Percentiles rank a stretch among this genome's conserved stretches.
phyloP scores from a whole-genome alignment of 1,140 invertebrate genomes.

The Pseudoatta argentina region DNA sequence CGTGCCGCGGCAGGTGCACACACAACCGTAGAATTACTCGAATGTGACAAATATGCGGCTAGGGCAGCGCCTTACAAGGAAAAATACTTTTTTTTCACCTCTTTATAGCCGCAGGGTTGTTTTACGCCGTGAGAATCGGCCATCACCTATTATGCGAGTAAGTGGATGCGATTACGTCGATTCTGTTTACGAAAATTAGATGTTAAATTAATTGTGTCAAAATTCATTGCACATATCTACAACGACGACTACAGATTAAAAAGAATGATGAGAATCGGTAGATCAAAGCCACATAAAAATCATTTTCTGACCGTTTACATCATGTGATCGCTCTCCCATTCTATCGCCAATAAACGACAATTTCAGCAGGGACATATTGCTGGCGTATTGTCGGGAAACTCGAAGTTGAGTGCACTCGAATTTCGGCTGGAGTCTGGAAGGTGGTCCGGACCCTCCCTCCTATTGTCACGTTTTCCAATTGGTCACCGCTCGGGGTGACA shows the following conservation, averaged over 20 bases:
- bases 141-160: slow-evolving; percentile 5
- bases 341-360: slow-evolving; percentile 80
- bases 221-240: not conserved
- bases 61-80: slow-evolving; percentile 60
- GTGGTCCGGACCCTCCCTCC: slow-evolving; percentile 78
- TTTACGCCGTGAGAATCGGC: slow-evolving; percentile 24
- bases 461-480: slow-evolving; percentile 77
- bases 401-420: slow-evolving; percentile 83
- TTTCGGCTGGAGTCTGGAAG: slow-evolving; percentile 77
- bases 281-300: slow-evolving; percentile 43
- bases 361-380: slow-evolving; percentile 82
- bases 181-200: slow-evolving; percentile 12
- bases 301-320: slow-evolving; percentile 64
- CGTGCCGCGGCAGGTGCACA: slow-evolving; percentile 80
- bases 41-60: slow-evolving; percentile 84
- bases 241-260: not conserved
- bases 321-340: slow-evolving; percentile 42
- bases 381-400: slow-evolving; percentile 81
- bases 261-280: not conserved
- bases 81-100: slow-evolving; percentile 62
- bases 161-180: slow-evolving; percentile 5
- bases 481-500: slow-evolving; percentile 66
- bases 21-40: slow-evolving; percentile 82
- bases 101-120: slow-evolving; percentile 67
- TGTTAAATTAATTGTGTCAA: not conserved